Conservation (phyloP, 1,140 invertebrate genomes). For the Drosophila lacteicornis region DNA sequence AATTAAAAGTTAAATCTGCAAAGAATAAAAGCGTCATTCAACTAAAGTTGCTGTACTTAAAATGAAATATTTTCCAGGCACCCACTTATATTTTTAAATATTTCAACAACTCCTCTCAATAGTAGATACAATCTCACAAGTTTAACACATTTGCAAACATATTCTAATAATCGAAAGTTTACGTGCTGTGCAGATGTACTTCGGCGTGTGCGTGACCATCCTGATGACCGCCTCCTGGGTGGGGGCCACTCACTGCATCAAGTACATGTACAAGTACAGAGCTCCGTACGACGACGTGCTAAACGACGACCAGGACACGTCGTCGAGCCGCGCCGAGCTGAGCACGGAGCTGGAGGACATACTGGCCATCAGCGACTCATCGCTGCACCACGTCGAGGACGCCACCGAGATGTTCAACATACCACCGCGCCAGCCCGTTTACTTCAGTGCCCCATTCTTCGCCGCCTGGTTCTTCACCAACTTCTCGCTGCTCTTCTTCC, state of each 20-base stretch:
- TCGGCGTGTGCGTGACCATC: conserved; percentile 93
- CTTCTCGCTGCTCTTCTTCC: conserved; percentile 96
- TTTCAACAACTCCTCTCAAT: background rate
- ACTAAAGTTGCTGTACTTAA: no score
- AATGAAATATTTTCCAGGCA: no score
- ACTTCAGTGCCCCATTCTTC: conserved; percentile 94
- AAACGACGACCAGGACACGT: conserved; percentile 84
- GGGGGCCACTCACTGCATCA: conserved; percentile 94
- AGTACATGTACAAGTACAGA: conserved; percentile 90
- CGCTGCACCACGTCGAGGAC: conserved; percentile 81
- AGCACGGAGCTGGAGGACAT: conserved; percentile 84
- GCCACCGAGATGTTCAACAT: conserved; percentile 83
- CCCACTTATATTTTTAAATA: background rate
- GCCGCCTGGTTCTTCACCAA: conserved; percentile 98
- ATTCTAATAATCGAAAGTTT: background rate
- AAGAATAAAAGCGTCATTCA: no score
- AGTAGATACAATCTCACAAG: background rate
- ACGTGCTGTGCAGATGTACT: conserved; percentile 89
- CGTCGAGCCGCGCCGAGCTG: conserved; percentile 83
- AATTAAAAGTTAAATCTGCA: no score
- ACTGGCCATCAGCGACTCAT: conserved; percentile 85
- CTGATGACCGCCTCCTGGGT: conserved; percentile 95
- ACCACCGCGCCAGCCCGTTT: conserved; percentile 73
- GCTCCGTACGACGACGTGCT: conserved; percentile 84
- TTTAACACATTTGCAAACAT: background rate